These are phyloP conservation scores for Streblospio benedicti DNA, from an alignment of 1,140 invertebrate species.

Conservation along the genomic window DNA sequence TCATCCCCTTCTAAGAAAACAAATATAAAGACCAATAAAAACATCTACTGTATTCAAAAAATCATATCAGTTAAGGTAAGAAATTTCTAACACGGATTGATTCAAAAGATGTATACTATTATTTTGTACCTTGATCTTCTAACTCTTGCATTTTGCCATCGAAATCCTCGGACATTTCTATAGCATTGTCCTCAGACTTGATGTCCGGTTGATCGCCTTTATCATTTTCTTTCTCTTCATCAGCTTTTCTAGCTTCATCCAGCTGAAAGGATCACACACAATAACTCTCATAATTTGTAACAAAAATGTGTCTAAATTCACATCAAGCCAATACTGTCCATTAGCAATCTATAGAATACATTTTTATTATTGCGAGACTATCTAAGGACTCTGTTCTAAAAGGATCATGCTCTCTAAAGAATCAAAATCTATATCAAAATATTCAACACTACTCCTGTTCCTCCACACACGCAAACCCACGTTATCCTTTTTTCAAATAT, in stretches of 20 bases:
- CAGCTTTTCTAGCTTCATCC: constrained; percentile 72
- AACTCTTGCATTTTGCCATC: constrained; percentile 75
- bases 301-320: not conserved
- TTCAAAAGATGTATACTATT: not conserved
- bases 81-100: not conserved
- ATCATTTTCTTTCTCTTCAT: constrained; percentile 54
- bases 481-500: too few species aligned
- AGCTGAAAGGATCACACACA: constrained; percentile 50
- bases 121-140: constrained; percentile 56
- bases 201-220: constrained; percentile 45
- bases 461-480: too few species aligned
- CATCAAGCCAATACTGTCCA: too few species aligned
- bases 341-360: too few species aligned
- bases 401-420: too few species aligned
- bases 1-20: constrained; percentile 23
- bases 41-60: not conserved
- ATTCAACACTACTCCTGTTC: too few species aligned
- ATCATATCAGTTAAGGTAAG: not conserved
- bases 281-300: not conserved
- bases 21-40: not conserved
- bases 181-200: constrained; percentile 79
- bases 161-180: constrained; percentile 90
- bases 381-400: too few species aligned
- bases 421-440: too few species aligned
- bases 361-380: too few species aligned